Conservation (phyloP, 1,140 invertebrate genomes). For the Holotrichia oblita region DNA sequence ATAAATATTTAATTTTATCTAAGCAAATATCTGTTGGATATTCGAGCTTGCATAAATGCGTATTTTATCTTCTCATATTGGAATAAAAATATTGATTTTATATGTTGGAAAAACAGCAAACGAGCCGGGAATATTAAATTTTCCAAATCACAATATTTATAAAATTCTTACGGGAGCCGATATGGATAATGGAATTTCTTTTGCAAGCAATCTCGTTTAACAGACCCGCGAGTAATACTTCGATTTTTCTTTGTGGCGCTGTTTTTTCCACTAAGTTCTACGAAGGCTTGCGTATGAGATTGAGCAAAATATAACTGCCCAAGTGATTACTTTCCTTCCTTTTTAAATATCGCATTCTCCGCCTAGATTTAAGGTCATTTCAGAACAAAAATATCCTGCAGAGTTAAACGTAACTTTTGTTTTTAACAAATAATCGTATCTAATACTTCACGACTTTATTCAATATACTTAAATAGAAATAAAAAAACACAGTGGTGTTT, state of each 20-base stretch:
- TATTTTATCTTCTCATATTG: neutral
- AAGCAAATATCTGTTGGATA: neutral
- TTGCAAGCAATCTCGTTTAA: conserved; percentile 18
- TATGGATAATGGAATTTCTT: conserved; percentile 20
- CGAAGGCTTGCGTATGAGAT: neutral
- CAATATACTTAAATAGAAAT: too few relatives aligned
- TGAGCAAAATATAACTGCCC: neutral
- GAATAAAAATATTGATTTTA: neutral
- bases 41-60: neutral
- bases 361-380: too few relatives aligned
- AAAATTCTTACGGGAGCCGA: neutral
- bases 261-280: neutral
- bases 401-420: too few relatives aligned
- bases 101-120: neutral
- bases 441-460: too few relatives aligned
- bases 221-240: neutral
- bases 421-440: too few relatives aligned
- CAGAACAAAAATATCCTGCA: too few relatives aligned
- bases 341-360: neutral
- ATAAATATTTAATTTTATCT: conserved; percentile 4
- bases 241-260: neutral
- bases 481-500: too few relatives aligned
- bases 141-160: conserved; percentile 26
- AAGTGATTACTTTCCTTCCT: neutral
- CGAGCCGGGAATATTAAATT: neutral